phyloP scores from a whole-genome alignment of 2,113 vertebrate genomes.

The Sorex fumeus region DNA sequence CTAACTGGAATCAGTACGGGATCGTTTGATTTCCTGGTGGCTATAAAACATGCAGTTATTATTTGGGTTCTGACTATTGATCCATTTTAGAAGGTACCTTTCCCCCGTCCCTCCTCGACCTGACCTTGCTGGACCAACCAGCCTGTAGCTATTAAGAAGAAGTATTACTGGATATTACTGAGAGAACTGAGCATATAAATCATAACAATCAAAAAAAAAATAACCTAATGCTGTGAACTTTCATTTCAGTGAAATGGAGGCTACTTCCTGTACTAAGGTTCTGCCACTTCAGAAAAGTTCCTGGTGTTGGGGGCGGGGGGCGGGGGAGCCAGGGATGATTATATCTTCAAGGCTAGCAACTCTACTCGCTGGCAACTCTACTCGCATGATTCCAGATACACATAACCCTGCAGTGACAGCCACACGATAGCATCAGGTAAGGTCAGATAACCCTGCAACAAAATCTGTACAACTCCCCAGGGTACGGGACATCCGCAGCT shows the following conservation, averaged over 20 bases:
- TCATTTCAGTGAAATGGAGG: constrained; percentile 73
- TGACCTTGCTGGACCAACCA: constrained; percentile 73
- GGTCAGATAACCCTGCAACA: constrained; percentile 78
- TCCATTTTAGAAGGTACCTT: constrained; percentile 80
- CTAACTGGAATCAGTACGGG: constrained; percentile 78
- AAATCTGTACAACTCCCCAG: constrained; percentile 72
- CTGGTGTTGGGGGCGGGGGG: constrained; percentile 28
- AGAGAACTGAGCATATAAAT: constrained; percentile 62
- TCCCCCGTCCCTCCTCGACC: constrained; percentile 55
- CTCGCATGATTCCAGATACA: background rate
- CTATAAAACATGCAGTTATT: constrained; percentile 80
- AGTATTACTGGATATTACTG: constrained; percentile 61
- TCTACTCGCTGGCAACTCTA: background rate
- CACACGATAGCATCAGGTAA: constrained; percentile 78
- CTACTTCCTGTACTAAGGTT: constrained; percentile 73
- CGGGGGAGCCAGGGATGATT: background rate
- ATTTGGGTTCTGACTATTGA: constrained; percentile 80
- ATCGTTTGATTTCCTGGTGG: constrained; percentile 75
- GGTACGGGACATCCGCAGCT: constrained; percentile 56
- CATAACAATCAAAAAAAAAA: constrained; percentile 58
- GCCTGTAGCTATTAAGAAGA: constrained; percentile 73
- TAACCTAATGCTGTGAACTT: constrained; percentile 76
- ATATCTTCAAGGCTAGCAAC: constrained; percentile 30
- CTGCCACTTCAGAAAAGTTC: constrained; percentile 40
- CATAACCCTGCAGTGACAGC: constrained; percentile 44